phyloP scores from a whole-genome alignment of 2,113 vertebrate genomes.

The Drymodes brunneopygia region DNA sequence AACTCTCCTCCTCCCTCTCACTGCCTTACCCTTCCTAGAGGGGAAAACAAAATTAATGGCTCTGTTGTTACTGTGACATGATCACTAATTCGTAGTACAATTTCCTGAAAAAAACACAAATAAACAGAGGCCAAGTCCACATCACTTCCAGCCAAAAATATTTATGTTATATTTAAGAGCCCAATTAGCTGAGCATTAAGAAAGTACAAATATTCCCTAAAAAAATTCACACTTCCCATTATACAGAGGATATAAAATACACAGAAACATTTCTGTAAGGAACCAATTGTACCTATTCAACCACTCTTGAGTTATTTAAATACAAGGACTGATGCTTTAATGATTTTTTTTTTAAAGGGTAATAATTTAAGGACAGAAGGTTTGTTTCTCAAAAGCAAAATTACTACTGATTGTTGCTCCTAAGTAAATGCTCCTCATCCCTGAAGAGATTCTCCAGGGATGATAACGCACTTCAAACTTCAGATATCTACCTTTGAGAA shows the following conservation, averaged over 20 bases:
- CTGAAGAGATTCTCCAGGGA: neutral
- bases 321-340: neutral
- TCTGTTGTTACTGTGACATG: neutral
- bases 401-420: neutral
- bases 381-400: neutral
- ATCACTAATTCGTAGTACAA: conserved; percentile 63
- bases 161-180: neutral
- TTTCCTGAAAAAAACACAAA: conserved; percentile 59
- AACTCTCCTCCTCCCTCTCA: neutral
- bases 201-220: conserved; percentile 10
- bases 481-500: neutral
- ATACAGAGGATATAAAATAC: neutral
- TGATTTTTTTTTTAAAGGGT: neutral
- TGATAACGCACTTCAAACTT: neutral
- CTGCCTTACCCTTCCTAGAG: neutral
- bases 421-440: neutral
- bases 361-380: neutral
- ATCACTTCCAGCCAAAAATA: conserved; percentile 14
- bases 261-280: neutral
- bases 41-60: conserved; percentile 15
- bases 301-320: neutral
- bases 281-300: conserved; percentile 1
- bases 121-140: conserved; percentile 53
- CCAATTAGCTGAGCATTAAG: conserved; percentile 44
- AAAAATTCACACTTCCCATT: neutral